Conservation (phyloP, 2,888 invertebrate genomes). For the Cabera pusaria region DNA sequence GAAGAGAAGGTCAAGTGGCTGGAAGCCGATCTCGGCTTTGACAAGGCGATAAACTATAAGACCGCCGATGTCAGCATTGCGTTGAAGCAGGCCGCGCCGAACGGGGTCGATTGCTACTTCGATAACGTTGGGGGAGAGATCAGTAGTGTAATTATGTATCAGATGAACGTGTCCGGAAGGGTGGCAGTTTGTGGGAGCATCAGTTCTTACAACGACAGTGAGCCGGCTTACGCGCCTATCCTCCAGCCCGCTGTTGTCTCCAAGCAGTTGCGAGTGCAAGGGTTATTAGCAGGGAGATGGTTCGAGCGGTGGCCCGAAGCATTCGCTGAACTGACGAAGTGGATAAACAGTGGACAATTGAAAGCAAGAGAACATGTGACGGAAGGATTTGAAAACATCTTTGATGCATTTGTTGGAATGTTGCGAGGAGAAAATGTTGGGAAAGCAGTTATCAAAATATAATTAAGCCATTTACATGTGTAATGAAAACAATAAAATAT, state of each 20-base stretch:
- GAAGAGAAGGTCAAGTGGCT: slow-evolving; percentile 88
- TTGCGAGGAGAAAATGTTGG: slow-evolving; percentile 86
- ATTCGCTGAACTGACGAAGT: slow-evolving; percentile 79
- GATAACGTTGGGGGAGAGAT: slow-evolving; percentile 89
- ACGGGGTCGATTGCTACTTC: slow-evolving; percentile 89
- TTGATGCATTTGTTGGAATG: slow-evolving; percentile 86
- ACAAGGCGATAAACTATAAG: slow-evolving; percentile 89
- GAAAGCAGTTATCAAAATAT: slow-evolving; percentile 86
- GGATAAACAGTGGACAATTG: slow-evolving; percentile 87
- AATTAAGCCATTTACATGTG: no score
- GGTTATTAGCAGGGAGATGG: slow-evolving; percentile 83
- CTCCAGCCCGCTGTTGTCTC: slow-evolving; percentile 62
- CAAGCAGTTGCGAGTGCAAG: slow-evolving; percentile 84
- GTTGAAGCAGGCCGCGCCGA: slow-evolving; percentile 85
- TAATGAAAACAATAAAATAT: no score
- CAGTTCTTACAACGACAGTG: slow-evolving; percentile 55
- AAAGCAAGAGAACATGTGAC: slow-evolving; percentile 86
- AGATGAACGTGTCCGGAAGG: slow-evolving; percentile 85
- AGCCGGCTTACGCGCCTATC: slow-evolving; percentile 58
- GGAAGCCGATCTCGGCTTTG: slow-evolving; percentile 85
- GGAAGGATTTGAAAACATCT: slow-evolving; percentile 87
- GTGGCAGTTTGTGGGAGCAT: slow-evolving; percentile 77
- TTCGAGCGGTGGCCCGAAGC: slow-evolving; percentile 81
- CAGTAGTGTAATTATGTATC: slow-evolving; percentile 79
- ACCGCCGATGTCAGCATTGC: slow-evolving; percentile 75